Conservation (phyloP, 2,888 invertebrate genomes). For the Laothoe populi region DNA sequence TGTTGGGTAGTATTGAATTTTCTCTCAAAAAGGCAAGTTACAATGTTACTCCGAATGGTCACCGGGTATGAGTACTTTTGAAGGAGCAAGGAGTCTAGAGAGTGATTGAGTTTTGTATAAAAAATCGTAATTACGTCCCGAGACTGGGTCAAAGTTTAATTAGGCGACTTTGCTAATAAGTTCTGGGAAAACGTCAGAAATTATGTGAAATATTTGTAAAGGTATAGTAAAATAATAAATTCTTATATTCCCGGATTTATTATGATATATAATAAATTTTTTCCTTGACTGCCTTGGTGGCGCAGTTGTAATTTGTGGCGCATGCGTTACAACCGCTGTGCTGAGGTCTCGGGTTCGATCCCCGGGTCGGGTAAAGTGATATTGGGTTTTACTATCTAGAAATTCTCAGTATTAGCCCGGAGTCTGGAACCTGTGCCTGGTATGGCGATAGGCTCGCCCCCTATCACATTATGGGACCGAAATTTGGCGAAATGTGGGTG, state of each 20-base stretch:
- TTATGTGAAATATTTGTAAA: neutral
- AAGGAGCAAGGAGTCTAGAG: constrained; percentile 31
- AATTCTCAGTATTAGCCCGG: too few species aligned
- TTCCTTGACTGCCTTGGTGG: too few species aligned
- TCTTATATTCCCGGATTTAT: neutral
- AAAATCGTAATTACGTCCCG: constrained; percentile 38
- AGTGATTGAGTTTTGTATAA: constrained; percentile 57
- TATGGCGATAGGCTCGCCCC: too few species aligned
- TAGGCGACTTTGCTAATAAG: constrained; percentile 49
- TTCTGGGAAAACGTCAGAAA: constrained; percentile 31
- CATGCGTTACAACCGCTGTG: too few species aligned
- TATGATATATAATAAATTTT: neutral
- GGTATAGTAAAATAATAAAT: neutral
- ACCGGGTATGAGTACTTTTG: constrained; percentile 41
- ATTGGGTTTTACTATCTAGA: too few species aligned
- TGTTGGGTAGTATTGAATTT: constrained; percentile 62
- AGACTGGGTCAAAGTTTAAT: constrained; percentile 49
- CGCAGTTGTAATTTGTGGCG: too few species aligned
- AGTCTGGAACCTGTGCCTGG: too few species aligned
- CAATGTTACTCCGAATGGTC: constrained; percentile 58
- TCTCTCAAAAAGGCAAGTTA: constrained; percentile 55
- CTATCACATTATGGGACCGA: too few species aligned
- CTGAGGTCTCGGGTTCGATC: too few species aligned
- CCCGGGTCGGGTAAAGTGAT: too few species aligned
- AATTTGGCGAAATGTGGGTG: too few species aligned